Base-by-base conservation (phyloP, 2,888 invertebrate genomes). In the Sabellastarte sp. region DNA sequence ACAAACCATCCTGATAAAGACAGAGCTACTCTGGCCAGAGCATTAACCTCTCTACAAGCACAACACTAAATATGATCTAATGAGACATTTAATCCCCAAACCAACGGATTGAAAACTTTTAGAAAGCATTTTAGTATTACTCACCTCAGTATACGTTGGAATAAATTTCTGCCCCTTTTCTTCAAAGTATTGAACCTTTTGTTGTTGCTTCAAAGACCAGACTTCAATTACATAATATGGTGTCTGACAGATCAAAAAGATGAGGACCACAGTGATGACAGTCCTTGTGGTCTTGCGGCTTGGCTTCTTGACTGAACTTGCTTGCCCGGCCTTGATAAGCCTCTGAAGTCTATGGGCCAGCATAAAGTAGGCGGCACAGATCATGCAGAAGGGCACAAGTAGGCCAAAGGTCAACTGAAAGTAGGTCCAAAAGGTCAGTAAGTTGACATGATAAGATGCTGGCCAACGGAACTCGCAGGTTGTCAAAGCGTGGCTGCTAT, bases 161-260 rank as follows among this genome's bases (percentile, higher is more conserved):
- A n/a, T n/a, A n/a, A n/a, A n/a, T n/a, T n/a, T n/a, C n/a, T n/a
- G n/a, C n/a, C n/a, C n/a, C n/a, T n/a, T n/a, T n/a, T n/a, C n/a
- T n/a, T n/a, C n/a, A n/a, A n/a, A n/a, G n/a, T n/a, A n/a, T n/a
- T n/a, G n/a, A n/a, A n/a, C n/a, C n/a, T n/a, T n/a, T n/a, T n/a
- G n/a, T n/a, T n/a, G n/a, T n/a, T n/a, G n/a, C n/a, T n/a, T 24
- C 10, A 29, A 30, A 20, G n/a, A 20, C 50, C 29, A 29, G 5
- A 70, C 32, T 59, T 66, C 57, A 28, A 62, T 58, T 30, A 65
- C 57, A 64, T 70, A 55, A 41, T 67, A 65, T n/a, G 65, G 67
- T 10, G 62, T 32, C 32, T 67, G 67, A 33, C 66, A 64, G 60
- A 67, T 15, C 26, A 65, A 31, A 62, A 69, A 67, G 29, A 58